These are phyloP conservation scores for Eumerus sabulonum DNA, from an alignment of 2,888 invertebrate species.

Conservation along the genomic window DNA sequence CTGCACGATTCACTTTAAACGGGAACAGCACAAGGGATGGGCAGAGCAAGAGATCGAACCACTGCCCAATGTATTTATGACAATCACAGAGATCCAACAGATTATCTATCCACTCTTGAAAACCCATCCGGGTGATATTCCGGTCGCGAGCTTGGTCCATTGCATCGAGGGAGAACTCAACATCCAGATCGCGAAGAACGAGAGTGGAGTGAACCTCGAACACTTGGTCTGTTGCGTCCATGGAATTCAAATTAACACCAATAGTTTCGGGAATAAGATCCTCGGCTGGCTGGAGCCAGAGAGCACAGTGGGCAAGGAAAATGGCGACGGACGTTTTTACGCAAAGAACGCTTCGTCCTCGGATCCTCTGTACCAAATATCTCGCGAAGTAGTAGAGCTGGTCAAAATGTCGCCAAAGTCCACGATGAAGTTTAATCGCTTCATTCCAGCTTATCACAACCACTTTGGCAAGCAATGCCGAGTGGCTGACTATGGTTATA, in stretches of 20 bases:
- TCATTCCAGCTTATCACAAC: conserved; percentile 97
- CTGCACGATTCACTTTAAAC: conserved; percentile 82
- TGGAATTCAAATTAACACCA: conserved; percentile 81
- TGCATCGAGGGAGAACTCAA: conserved; percentile 77
- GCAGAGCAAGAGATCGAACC: conserved; percentile 87
- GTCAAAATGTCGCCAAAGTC: conserved; percentile 90
- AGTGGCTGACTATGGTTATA: conserved; percentile 97
- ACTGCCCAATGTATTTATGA: conserved; percentile 81
- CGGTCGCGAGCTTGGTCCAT: conserved; percentile 77
- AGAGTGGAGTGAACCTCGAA: conserved; percentile 91
- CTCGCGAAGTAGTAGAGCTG: conserved; percentile 92
- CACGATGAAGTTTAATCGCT: conserved; percentile 89
- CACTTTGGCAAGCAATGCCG: conserved; percentile 97
- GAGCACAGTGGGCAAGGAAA: conserved; percentile 74
- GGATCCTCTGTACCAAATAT: conserved; percentile 84
- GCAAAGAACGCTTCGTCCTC: conserved; percentile 73
- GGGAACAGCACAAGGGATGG: conserved; percentile 85
- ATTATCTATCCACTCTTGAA: conserved; percentile 77
- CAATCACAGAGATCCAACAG: conserved; percentile 76
- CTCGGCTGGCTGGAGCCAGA: conserved; percentile 76
- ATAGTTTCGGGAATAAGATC: conserved; percentile 79
- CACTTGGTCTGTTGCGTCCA: conserved; percentile 92
- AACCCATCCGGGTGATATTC: conserved; percentile 77
- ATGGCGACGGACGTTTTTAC: conserved; percentile 71
- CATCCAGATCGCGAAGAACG: conserved; percentile 75